Conservation (phyloP, 2,888 invertebrate genomes). For the Agonopterix heracliana region DNA sequence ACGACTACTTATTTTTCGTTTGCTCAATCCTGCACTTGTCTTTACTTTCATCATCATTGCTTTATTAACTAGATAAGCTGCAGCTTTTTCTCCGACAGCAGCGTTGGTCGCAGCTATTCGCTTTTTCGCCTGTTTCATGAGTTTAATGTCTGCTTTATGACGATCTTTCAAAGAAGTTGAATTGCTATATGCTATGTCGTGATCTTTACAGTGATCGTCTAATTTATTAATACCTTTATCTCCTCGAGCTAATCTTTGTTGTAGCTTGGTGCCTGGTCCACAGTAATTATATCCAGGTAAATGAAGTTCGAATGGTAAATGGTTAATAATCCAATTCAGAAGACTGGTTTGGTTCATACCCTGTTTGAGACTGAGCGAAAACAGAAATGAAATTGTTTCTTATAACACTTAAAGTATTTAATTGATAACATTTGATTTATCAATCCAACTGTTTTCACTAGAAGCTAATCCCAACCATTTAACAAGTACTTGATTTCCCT, state of each 20-base stretch:
- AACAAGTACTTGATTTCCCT: conserved; percentile 21
- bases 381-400: too few species aligned
- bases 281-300: conserved; percentile 21
- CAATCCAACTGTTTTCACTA: conserved; percentile 27
- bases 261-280: conserved; percentile 23
- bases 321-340: conserved; percentile 12
- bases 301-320: too few species aligned
- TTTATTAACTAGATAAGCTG: conserved; percentile 25
- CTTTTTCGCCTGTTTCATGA: conserved; percentile 15
- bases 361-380: too few species aligned
- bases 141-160: too few species aligned
- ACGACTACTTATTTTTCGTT: not conserved
- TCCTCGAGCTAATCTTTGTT: conserved; percentile 29
- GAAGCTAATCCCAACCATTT: conserved; percentile 27
- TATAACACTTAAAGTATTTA: too few species aligned
- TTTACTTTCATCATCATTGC: conserved; percentile 32
- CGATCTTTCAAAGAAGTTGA: too few species aligned
- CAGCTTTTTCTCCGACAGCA: conserved; percentile 27
- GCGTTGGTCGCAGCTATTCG: not conserved
- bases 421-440: conserved; percentile 1
- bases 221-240: conserved; percentile 27
- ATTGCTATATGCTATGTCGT: too few species aligned
- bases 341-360: conserved; percentile 1
- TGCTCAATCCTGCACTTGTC: not conserved
- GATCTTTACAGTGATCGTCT: conserved; percentile 20